phyloP scores from a whole-genome alignment of 2,888 invertebrate genomes.

The Timema cristinae region DNA sequence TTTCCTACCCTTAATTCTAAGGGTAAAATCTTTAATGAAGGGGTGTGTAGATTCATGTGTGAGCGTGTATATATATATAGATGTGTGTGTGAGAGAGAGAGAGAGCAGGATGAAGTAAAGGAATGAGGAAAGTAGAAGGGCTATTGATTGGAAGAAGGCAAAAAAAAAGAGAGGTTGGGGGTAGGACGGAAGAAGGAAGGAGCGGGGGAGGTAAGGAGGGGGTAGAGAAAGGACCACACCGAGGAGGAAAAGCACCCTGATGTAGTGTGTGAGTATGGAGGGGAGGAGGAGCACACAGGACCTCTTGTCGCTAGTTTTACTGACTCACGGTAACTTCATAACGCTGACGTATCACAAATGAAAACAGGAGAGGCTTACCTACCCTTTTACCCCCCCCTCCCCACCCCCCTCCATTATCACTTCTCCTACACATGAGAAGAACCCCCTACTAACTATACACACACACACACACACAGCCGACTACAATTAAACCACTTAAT shows the following conservation, averaged over 20 bases:
- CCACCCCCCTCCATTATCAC: background rate
- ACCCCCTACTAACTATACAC: no score
- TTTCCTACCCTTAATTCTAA: no score
- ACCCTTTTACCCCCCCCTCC: background rate
- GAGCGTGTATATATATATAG: no score
- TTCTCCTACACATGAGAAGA: no score
- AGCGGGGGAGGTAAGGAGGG: background rate
- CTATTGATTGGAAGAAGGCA: constrained; percentile 15
- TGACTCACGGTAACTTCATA: background rate
- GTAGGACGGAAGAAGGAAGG: constrained; percentile 2
- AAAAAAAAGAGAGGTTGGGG: background rate
- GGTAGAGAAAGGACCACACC: background rate
- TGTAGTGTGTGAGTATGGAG: no score
- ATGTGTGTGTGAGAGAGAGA: background rate
- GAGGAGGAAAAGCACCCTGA: background rate
- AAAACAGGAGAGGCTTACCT: constrained; percentile 12
- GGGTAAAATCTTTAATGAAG: constrained; percentile 14
- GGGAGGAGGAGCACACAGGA: no score
- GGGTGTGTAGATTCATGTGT: background rate
- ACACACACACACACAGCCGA: no score
- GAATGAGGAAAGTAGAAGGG: constrained; percentile 8
- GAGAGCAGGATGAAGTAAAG: constrained; percentile 6
- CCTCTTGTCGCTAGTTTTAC: no score
- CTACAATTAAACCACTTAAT: no score
- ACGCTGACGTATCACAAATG: constrained; percentile 16